A percentile compares a stretch with the other conserved stretches of the same genome.
phyloP scores from a whole-genome alignment of 1,140 invertebrate species.

The Holcopasites calliopsidis region DNA sequence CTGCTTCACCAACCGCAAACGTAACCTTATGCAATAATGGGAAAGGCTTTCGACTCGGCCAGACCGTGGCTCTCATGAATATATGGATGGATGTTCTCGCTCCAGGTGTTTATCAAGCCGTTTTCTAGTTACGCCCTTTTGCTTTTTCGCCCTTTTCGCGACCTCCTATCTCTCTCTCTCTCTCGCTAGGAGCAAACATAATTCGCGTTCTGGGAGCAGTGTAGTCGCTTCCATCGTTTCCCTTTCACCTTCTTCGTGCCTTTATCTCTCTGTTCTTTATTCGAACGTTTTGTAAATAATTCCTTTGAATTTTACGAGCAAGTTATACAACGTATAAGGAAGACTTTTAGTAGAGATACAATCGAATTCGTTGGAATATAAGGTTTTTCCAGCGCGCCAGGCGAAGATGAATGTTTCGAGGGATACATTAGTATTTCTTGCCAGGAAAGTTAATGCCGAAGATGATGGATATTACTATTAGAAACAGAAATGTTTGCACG shows the following conservation, averaged over 20 bases:
- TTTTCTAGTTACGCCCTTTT: constrained; percentile 69
- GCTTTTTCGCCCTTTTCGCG: constrained; percentile 34
- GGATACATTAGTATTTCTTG: no score
- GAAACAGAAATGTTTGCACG: not conserved
- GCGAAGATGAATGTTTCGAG: not conserved
- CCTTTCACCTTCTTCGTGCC: not conserved
- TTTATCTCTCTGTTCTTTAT: not conserved
- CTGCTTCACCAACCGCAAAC: constrained; percentile 71
- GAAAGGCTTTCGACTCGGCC: constrained; percentile 67
- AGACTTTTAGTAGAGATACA: no score
- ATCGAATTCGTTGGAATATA: not conserved
- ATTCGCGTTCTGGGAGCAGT: constrained; percentile 29
- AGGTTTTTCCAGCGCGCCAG: no score
- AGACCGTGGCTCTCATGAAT: constrained; percentile 70
- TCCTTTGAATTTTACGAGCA: not conserved
- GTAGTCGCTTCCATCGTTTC: not conserved
- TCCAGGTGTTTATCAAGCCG: constrained; percentile 72
- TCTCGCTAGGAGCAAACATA: constrained; percentile 40
- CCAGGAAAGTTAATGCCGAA: not conserved
- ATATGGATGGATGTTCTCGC: constrained; percentile 72
- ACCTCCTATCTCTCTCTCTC: not conserved
- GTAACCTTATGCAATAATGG: constrained; percentile 74
- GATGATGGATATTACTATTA: not conserved
- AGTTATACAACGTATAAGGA: no score
- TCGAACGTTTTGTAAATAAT: not conserved